phyloP scores from a whole-genome alignment of 92 coral and sea anemone species.

The Phenganax marumi region DNA sequence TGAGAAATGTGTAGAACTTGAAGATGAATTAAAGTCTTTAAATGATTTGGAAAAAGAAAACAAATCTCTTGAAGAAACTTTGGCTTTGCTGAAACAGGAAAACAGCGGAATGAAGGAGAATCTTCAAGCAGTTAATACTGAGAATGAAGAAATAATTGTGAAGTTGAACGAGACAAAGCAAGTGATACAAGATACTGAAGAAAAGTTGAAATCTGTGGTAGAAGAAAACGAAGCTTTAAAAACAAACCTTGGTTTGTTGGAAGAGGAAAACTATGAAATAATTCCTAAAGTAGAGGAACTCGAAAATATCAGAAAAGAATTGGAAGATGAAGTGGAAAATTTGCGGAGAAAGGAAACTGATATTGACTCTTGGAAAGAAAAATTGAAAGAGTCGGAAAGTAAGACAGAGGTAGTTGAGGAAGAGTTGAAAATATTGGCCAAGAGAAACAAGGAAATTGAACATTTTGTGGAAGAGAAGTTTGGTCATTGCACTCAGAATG shows the following conservation, averaged over 20 bases:
- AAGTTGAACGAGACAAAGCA: not conserved
- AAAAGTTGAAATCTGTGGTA: not conserved
- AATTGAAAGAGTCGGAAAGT: not conserved
- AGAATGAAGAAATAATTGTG: not conserved
- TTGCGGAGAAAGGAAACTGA: constrained; percentile 15
- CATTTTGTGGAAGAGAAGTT: constrained; percentile 1
- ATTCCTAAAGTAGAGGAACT: constrained; percentile 9
- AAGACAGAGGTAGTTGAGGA: not conserved
- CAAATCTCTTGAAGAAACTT: constrained; percentile 4
- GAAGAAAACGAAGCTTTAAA: constrained; percentile 13
- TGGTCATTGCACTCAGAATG: not conserved
- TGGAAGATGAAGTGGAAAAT: constrained; percentile 38
- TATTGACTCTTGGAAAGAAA: constrained; percentile 7
- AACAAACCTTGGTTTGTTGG: constrained; percentile 7
- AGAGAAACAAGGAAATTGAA: not conserved
- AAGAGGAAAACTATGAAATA: constrained; percentile 29
- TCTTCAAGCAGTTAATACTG: not conserved
- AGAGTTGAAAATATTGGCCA: not conserved
- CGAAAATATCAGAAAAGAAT: constrained; percentile 3
- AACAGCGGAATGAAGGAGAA: constrained; percentile 18
- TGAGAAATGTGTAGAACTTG: not conserved
- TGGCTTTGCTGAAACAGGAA: constrained; percentile 14
- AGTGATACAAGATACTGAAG: not conserved
- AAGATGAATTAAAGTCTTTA: not conserved
- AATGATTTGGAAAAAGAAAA: not conserved